phyloP scores from a whole-genome alignment of 2,888 invertebrate genomes.

The Pandemis corylana region DNA sequence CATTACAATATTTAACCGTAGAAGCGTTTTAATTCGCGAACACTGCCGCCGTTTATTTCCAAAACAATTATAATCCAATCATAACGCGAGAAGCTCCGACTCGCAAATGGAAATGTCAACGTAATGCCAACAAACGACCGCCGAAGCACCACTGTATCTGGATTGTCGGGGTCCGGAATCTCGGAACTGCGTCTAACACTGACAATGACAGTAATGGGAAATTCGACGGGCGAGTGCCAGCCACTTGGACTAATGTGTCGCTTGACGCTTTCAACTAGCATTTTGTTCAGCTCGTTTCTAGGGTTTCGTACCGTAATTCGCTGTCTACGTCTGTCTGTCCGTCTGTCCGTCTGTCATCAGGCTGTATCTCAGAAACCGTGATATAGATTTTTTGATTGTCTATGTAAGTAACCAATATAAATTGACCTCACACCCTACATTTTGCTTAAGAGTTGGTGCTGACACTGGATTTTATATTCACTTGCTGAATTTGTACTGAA shows the following conservation, averaged over 20 bases:
- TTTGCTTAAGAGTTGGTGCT: too few species aligned
- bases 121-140: constrained; percentile 60
- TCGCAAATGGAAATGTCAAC: constrained; percentile 58
- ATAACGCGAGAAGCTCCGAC: constrained; percentile 48
- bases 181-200: constrained; percentile 21
- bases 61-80: constrained; percentile 56
- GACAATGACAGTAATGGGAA: constrained; percentile 41
- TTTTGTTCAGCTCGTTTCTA: neutral
- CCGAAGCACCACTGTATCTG: constrained; percentile 41
- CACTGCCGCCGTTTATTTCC: constrained; percentile 44
- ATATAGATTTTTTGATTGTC: too few species aligned
- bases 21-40: constrained; percentile 25
- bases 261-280: constrained; percentile 1
- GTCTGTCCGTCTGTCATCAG: too few species aligned
- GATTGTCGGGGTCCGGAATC: constrained; percentile 31
- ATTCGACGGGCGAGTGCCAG: constrained; percentile 36
- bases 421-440: too few species aligned
- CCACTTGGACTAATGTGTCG: constrained; percentile 30
- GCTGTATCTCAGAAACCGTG: too few species aligned
- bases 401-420: too few species aligned
- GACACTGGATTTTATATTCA: too few species aligned
- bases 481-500: too few species aligned
- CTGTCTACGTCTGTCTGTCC: too few species aligned
- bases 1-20: constrained; percentile 39
- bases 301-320: too few species aligned